Evolutionary conservation across 2,797 vertebrate genomes (phyloP).

Genomic region (Sebastes itinus): DNA sequence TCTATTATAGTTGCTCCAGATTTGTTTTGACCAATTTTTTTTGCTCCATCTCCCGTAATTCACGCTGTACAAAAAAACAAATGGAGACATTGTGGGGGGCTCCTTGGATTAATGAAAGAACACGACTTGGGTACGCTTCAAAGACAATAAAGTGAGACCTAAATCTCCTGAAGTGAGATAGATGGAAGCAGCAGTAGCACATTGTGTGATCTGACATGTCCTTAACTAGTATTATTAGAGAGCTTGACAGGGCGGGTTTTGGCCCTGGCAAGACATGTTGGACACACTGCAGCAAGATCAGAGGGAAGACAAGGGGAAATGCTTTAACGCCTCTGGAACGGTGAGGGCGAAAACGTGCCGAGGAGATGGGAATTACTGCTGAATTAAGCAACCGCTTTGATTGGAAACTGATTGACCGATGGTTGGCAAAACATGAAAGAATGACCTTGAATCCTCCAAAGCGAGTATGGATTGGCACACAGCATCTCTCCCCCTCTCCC

Average conservation of each 20-base stretch:
- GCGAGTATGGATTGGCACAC: constrained; percentile 75
- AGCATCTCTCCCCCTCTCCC: constrained; percentile 42
- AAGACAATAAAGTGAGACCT: constrained; percentile 48
- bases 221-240: constrained; percentile 59
- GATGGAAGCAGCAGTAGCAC: constrained; percentile 45
- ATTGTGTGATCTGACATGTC: constrained; percentile 65
- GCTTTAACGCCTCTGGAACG: constrained; percentile 62
- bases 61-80: background rate
- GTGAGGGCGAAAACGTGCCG: constrained; percentile 55
- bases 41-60: background rate
- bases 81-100: constrained; percentile 38
- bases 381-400: constrained; percentile 83
- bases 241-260: constrained; percentile 55
- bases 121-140: constrained; percentile 31
- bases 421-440: constrained; percentile 86
- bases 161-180: constrained; percentile 54
- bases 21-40: background rate
- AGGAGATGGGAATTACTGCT: constrained; percentile 79
- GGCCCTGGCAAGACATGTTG: constrained; percentile 54
- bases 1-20: background rate
- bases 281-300: constrained; percentile 64
- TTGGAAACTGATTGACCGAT: constrained; percentile 81
- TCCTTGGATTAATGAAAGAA: constrained; percentile 37
- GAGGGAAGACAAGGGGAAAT: constrained; percentile 52
- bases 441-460: constrained; percentile 83